These are phyloP conservation scores for Coelopa pilipes DNA, from an alignment of 2,888 invertebrate genomes.

Conservation along the genomic window DNA sequence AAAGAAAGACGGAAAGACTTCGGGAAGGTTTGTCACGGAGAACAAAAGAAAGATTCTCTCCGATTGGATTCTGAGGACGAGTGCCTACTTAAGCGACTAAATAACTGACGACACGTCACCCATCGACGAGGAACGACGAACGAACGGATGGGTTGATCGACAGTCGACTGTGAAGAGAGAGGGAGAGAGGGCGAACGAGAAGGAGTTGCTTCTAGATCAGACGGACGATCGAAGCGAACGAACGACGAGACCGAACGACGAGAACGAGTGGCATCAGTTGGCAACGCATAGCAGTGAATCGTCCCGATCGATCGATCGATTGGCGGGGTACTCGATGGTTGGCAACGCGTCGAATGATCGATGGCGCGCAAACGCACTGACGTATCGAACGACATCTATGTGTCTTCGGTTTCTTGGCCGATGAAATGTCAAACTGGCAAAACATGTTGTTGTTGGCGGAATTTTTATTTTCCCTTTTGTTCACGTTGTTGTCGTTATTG, in stretches of 20 bases:
- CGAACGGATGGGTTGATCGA: background rate
- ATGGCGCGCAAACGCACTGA: constrained; percentile 65
- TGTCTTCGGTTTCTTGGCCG: background rate
- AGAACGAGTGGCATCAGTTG: background rate
- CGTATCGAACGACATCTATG: constrained; percentile 52
- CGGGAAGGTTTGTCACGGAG: background rate
- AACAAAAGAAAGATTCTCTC: background rate
- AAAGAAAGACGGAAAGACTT: constrained; percentile 11
- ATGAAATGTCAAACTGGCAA: constrained; percentile 22
- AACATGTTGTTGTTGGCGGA: constrained; percentile 15
- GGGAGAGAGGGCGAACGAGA: background rate
- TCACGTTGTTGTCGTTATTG: background rate
- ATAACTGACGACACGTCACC: constrained; percentile 5
- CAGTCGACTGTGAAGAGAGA: constrained; percentile 13
- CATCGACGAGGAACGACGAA: background rate
- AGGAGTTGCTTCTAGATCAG: background rate
- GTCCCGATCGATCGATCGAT: background rate
- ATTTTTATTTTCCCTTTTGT: constrained; percentile 14
- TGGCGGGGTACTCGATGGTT: background rate
- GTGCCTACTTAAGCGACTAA: constrained; percentile 30
- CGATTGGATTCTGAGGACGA: constrained; percentile 38
- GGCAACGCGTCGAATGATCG: constrained; percentile 54
- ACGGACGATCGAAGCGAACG: background rate
- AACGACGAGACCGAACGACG: background rate
- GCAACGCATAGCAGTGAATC: background rate